Conservation (phyloP, 1,140 invertebrate genomes). For the Anoplolepis gracilipes region DNA sequence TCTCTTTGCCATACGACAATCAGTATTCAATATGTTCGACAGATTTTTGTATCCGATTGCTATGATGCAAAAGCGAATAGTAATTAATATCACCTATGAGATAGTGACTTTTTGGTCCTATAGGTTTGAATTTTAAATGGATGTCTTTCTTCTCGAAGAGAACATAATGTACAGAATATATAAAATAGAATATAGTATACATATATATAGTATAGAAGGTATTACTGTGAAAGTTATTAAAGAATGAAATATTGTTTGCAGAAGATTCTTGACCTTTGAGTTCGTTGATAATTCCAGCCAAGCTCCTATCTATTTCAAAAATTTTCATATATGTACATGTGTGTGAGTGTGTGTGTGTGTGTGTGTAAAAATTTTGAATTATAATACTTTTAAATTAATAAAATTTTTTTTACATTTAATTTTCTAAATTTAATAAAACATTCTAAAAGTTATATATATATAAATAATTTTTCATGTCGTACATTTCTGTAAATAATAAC, state of each 20-base stretch:
- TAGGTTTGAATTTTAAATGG: constrained; percentile 69
- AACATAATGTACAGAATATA: too few species aligned
- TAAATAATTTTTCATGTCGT: too few species aligned
- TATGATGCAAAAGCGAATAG: constrained; percentile 65
- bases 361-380: too few species aligned
- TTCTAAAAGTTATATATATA: too few species aligned
- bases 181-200: too few species aligned
- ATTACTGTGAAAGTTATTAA: constrained; percentile 33
- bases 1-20: constrained; percentile 69
- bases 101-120: constrained; percentile 74
- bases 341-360: too few species aligned
- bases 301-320: constrained; percentile 24
- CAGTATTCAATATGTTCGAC: constrained; percentile 73
- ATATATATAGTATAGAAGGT: constrained; percentile 23
- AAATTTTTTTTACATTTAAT: too few species aligned
- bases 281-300: background rate
- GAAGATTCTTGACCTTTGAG: background rate
- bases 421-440: too few species aligned
- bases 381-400: too few species aligned
- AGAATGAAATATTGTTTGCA: constrained; percentile 4
- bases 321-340: too few species aligned
- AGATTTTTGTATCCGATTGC: constrained; percentile 69
- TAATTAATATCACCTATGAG: constrained; percentile 77
- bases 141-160: constrained; percentile 70
- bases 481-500: too few species aligned